Percentiles rank a stretch among this genome's conserved stretches.
Evolutionary conservation across 2,797 vertebrate genomes (phyloP).

Genomic region (Dermochelys coriacea): DNA sequence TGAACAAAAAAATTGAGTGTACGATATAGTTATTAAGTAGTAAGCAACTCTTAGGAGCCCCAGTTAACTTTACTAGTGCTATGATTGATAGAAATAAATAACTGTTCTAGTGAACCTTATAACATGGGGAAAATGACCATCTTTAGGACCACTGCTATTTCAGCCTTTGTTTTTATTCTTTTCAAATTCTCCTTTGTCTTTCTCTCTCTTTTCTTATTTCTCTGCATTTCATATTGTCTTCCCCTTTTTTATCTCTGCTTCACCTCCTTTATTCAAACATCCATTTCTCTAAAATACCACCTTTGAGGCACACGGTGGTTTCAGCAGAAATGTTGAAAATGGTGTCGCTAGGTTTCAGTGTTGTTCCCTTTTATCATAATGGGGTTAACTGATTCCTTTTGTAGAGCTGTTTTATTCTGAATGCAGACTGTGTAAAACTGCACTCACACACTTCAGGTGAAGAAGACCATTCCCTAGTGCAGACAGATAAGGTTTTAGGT

Average conservation of each 20-base stretch:
- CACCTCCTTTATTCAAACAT: too few relatives aligned
- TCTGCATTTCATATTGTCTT: not conserved
- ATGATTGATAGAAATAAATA: too few relatives aligned
- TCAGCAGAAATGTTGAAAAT: not conserved
- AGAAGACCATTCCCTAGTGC: not conserved
- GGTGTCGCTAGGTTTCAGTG: not conserved
- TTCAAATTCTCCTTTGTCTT: not conserved
- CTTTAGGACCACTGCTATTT: not conserved
- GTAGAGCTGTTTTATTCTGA: not conserved
- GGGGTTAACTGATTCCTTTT: fast-evolving
- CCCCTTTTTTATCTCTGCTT: not conserved
- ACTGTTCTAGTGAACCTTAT: too few relatives aligned
- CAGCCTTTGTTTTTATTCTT: not conserved
- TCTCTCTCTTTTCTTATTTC: not conserved
- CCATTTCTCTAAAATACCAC: too few relatives aligned
- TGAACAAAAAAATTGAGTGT: not conserved
- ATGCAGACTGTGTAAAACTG: not conserved
- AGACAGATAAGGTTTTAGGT: not conserved
- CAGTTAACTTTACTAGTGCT: not conserved
- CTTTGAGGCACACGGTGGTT: not conserved
- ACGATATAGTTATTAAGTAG: fast-evolving
- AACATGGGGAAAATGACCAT: too few relatives aligned
- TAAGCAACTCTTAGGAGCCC: not conserved
- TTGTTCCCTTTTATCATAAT: too few relatives aligned
- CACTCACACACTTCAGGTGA: not conserved